Base-by-base conservation (phyloP, 2,888 invertebrate species). In the Drosophila maculinotata region DNA sequence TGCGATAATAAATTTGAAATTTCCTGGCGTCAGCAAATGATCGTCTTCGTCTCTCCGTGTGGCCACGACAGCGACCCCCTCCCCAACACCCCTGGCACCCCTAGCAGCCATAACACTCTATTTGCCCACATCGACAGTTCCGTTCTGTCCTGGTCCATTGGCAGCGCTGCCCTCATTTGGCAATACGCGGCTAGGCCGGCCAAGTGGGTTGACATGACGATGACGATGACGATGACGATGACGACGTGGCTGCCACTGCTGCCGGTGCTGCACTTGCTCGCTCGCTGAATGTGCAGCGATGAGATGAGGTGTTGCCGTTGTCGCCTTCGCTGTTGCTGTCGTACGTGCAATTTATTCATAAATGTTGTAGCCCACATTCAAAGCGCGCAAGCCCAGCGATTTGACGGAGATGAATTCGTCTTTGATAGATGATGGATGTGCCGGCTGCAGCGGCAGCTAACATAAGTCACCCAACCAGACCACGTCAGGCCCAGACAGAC, bases 1-100 rank as follows among this genome's bases (percentile, higher is more conserved):
- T 89, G 89, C 88, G 87, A 88, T 89, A 89, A 90, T 90, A 90
- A 90, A 90, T 90, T 90, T 88, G 83, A 90, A 88, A 89, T 90
- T 88, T 88, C 87, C 89, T 86, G 81, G 72, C 84, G 72, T 77
- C 86, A 84, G 80, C 85, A 87, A 84, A 85, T 87, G 85, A 89
- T 89, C 86, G 64, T 68, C 71, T 62, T 48, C 56, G 53, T 56
- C 60, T 56, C 60, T 56, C 56, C 63, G 57, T 56, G 47, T 73
- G 56, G 62, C 57, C 47, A 57, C 58, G 52, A 38, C 69, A 56
- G n/a, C 38, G 15, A 7, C 31, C 7, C 35, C 9, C 2, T 2
- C 15, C 12, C 17, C n/a, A 1, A 1, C 15, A 4, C 33, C 17
- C 9, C 1, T 8, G 3, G 6, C 17, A n/a, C 14, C 8, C 26